Conservation (phyloP, 2,888 invertebrate species). For the Agrotis ipsilon region DNA sequence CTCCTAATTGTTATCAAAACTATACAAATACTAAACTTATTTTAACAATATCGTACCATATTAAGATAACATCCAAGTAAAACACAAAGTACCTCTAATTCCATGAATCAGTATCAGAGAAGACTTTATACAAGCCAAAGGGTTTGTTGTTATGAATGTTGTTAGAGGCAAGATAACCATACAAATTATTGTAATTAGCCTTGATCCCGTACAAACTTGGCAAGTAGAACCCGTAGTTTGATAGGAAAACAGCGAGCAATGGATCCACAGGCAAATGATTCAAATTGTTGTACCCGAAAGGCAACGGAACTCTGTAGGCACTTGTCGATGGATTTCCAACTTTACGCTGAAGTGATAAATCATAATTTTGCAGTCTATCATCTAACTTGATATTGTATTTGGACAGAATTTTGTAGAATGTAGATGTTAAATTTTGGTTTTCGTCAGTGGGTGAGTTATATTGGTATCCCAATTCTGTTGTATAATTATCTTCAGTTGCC, state of each 20-base stretch:
- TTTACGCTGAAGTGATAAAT: conserved; percentile 72
- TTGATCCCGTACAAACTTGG: conserved; percentile 79
- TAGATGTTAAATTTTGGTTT: conserved; percentile 64
- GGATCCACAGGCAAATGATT: conserved; percentile 92
- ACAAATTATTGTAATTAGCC: conserved; percentile 88
- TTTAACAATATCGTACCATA: conserved; percentile 10
- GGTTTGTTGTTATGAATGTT: conserved; percentile 93
- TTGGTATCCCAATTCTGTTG: conserved; percentile 54
- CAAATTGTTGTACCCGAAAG: conserved; percentile 87
- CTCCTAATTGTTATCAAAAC: not conserved
- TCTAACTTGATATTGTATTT: conserved; percentile 80
- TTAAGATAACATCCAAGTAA: conserved; percentile 18
- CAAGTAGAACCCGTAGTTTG: conserved; percentile 92
- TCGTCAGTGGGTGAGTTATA: conserved; percentile 51
- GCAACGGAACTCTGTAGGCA: conserved; percentile 62
- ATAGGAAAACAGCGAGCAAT: conserved; percentile 91
- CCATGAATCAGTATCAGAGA: conserved; percentile 83
- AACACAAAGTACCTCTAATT: conserved; percentile 60
- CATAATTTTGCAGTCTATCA: conserved; percentile 80
- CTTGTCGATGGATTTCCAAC: conserved; percentile 56
- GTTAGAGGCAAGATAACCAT: conserved; percentile 92
- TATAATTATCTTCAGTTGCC: conserved; percentile 31
- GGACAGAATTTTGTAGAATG: conserved; percentile 73
- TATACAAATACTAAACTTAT: conserved; percentile 2
- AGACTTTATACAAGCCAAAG: conserved; percentile 92